phyloP scores from a whole-genome alignment of 2,113 vertebrate species.

The Arizona elegans region DNA sequence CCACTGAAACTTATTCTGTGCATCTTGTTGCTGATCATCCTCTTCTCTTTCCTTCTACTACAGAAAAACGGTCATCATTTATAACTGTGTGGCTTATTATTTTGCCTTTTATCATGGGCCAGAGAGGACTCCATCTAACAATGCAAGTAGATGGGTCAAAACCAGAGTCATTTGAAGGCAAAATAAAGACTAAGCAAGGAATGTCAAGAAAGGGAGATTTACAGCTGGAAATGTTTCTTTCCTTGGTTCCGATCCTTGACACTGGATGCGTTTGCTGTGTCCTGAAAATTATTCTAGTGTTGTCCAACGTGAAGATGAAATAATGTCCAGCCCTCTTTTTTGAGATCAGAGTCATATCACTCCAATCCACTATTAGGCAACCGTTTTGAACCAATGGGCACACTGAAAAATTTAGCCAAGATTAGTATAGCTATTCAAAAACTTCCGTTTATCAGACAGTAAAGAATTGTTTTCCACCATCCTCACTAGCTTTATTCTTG shows the following conservation, averaged over 20 bases:
- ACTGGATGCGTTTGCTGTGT: not conserved
- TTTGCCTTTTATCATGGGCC: not conserved
- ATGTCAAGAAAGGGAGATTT: not conserved
- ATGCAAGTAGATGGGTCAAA: not conserved
- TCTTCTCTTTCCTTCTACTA: not conserved
- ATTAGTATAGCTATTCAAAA: not conserved
- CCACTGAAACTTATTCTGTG: not conserved
- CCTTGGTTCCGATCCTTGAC: too few species aligned
- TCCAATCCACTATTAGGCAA: not conserved
- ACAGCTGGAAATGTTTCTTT: not conserved
- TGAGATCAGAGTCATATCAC: not conserved
- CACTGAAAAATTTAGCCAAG: not conserved
- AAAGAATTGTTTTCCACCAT: not conserved
- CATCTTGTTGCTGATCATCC: not conserved
- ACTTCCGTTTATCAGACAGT: not conserved
- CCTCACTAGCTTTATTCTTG: not conserved
- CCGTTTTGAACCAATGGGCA: not conserved
- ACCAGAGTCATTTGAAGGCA: not conserved
- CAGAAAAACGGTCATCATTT: not conserved
- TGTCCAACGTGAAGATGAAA: not conserved
- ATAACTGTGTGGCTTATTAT: not conserved
- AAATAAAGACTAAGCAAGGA: not conserved
- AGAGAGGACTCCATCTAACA: not conserved
- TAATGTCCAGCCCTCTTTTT: not conserved
- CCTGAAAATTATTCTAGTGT: not conserved